phyloP scores from a whole-genome alignment of 2,113 vertebrate genomes.

The Ursus arctos region DNA sequence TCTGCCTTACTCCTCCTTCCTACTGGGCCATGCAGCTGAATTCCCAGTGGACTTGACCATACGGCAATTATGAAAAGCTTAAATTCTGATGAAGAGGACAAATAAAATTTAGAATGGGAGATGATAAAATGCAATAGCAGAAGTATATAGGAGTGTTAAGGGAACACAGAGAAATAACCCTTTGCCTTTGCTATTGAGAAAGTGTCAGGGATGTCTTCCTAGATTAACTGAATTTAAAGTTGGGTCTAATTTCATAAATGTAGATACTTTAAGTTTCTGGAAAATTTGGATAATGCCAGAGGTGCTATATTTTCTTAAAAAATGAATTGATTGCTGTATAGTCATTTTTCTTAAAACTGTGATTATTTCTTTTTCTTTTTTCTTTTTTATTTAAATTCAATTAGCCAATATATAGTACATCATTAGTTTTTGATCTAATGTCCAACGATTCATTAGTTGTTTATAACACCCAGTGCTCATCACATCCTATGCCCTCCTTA shows the following conservation, averaged over 20 bases:
- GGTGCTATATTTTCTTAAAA: neutral
- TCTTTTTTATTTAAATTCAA: too few species aligned
- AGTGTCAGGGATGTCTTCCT: neutral
- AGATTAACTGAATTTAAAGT: conserved; percentile 2
- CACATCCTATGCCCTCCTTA: too few species aligned
- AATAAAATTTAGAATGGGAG: neutral
- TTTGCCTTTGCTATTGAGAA: neutral
- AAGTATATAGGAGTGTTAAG: neutral
- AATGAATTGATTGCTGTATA: neutral
- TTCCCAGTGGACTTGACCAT: neutral
- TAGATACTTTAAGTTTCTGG: neutral
- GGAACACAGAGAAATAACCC: neutral
- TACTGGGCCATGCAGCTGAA: neutral
- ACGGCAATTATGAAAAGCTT: neutral
- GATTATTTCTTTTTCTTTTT: neutral
- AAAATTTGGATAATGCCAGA: neutral
- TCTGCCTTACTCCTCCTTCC: neutral
- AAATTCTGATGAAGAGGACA: neutral
- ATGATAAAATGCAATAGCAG: neutral
- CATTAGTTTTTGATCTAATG: too few species aligned
- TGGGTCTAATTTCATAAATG: neutral
- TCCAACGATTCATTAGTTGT: too few species aligned
- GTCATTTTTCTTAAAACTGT: neutral
- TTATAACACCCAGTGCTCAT: too few species aligned
- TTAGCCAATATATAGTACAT: too few species aligned